Evolutionary conservation across 37 sponge, comb jelly and placozoan species (phyloP), one percentile per base, ranked within the genome.

Genomic region (Chondrilla cf. caribensis): DNA sequence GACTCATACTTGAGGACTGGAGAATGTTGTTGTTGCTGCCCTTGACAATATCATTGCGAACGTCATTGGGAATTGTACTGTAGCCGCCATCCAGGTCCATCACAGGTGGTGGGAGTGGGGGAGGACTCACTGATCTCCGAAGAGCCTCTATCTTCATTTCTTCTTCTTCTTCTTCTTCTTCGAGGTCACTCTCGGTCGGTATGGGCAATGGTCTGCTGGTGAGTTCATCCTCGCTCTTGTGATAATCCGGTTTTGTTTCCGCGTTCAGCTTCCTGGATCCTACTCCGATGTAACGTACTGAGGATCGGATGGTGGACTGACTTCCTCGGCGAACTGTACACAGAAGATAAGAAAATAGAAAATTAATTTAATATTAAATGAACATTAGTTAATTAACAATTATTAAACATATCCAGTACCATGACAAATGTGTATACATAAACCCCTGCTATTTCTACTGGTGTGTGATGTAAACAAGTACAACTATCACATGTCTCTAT

Each of bases 151-250:
- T 22, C 3, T 29, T 32, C 44, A 14, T 38, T 38, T 73, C 44
- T 7, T 73, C 76, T 38, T 73, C 76, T 6, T 73, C 76, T 40
- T 73, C 76, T 22, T 73, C 76, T 0, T 73, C 76, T 25, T 73
- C 76, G 31, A 73, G 6, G 6, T 73, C 76, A 73, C 76, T 73
- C 76, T 73, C 76, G 6, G 76, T 73, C 24, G 76, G 76, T 7
- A 73, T 73, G 76, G 76, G 76, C 22, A 73, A 9, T 3, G 76
- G 76, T 4, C 76, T 19, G 3, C 43, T 73, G 31, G 42, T 73
- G 40, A 73, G 44, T 24, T 73, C 76, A 24, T 73, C 41, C 43
- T 73, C 76, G 7, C 29, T 62, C 43, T 73, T 73, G n/a, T 73
- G 11, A 39, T 19, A 22, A 1, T 73, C 43, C 2, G 11, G 21